These are phyloP conservation scores for Hedychridium roseum DNA, from an alignment of 2,888 invertebrate species.

Conservation along the genomic window DNA sequence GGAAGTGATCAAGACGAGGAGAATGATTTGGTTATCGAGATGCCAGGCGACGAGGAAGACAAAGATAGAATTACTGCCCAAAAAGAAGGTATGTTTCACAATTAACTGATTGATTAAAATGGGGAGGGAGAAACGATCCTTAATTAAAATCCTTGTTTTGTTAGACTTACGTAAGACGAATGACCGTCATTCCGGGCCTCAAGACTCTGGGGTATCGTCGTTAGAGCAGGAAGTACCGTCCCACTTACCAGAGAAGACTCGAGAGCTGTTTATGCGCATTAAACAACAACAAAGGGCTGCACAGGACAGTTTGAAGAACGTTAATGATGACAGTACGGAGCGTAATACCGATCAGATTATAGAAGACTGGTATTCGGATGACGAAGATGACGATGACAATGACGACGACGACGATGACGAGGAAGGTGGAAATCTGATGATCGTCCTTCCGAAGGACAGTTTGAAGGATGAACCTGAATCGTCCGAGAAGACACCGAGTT, in stretches of 20 bases:
- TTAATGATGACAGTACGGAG: constrained; percentile 53
- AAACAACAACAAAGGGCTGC: constrained; percentile 71
- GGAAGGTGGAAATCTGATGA: constrained; percentile 53
- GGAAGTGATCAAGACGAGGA: constrained; percentile 62
- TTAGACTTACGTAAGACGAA: constrained; percentile 1
- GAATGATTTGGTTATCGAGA: constrained; percentile 55
- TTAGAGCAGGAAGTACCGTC: constrained; percentile 60
- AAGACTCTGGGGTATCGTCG: constrained; percentile 8
- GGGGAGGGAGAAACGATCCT: neutral
- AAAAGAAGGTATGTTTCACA: constrained; percentile 25
- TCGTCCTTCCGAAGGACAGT: constrained; percentile 82
- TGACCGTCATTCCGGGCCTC: constrained; percentile 5
- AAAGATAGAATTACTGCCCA: constrained; percentile 19
- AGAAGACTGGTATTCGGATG: constrained; percentile 82
- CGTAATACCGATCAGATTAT: constrained; percentile 53
- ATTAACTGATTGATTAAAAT: neutral
- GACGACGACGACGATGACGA: constrained; percentile 58
- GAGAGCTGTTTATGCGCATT: constrained; percentile 73
- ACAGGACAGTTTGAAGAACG: constrained; percentile 61
- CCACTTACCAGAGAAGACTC: constrained; percentile 72
- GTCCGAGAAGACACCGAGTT: constrained; percentile 47
- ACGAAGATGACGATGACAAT: constrained; percentile 73
- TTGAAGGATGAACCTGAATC: constrained; percentile 67
- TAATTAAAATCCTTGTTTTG: neutral
- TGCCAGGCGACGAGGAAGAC: constrained; percentile 55